Percentiles rank a stretch among this genome's conserved stretches.
Evolutionary conservation across 2,797 vertebrate genomes (phyloP).

Genomic region (Anomalospiza imberbis): DNA sequence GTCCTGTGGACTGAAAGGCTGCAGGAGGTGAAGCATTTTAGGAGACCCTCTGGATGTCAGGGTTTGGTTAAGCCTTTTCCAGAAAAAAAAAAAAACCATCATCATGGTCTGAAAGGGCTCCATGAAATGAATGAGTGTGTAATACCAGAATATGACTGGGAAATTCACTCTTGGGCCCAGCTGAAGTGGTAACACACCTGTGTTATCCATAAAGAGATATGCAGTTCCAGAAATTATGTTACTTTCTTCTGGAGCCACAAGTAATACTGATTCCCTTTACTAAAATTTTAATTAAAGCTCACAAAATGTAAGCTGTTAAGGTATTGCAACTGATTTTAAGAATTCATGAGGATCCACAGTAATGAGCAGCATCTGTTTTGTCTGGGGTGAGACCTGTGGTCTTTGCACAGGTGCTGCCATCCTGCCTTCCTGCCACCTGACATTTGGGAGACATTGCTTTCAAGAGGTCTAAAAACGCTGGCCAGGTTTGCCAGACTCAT

Average conservation of each 20-base stretch:
- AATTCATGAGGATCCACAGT: neutral
- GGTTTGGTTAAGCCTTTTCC: neutral
- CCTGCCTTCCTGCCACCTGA: neutral
- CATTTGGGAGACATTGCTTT: neutral
- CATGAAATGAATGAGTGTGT: neutral
- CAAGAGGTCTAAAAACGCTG: neutral
- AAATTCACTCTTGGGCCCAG: neutral
- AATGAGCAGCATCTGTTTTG: neutral
- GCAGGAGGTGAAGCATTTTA: neutral
- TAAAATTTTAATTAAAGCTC: neutral
- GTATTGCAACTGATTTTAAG: neutral
- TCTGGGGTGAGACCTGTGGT: fast-evolving
- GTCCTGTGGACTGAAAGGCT: neutral
- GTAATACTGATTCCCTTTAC: neutral
- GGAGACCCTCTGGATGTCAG: fast-evolving
- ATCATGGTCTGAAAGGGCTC: neutral
- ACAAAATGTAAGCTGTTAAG: fast-evolving
- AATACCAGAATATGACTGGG: too few relatives aligned
- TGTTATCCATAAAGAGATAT: neutral
- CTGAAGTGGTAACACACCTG: neutral
- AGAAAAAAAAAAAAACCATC: neutral
- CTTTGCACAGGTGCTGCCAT: neutral
- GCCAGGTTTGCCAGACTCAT: neutral
- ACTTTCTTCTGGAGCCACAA: neutral
- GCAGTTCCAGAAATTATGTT: neutral